phyloP scores from a whole-genome alignment of 2,113 vertebrate species.

The Pogona vitticeps region DNA sequence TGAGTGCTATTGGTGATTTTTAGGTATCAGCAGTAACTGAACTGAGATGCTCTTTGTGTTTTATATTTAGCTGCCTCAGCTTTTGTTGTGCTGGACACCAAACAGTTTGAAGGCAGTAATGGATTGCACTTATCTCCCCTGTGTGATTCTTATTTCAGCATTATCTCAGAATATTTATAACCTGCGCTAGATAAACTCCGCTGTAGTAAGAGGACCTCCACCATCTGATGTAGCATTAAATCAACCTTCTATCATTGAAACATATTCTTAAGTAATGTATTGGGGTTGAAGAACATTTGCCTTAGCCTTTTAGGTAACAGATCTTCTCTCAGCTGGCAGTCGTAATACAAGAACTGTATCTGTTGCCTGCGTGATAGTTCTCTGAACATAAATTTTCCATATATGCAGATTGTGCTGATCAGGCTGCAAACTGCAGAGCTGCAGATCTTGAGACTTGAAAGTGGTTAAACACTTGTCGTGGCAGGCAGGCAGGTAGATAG shows the following conservation, averaged over 20 bases:
- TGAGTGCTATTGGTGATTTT: neutral
- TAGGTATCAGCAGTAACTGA: neutral
- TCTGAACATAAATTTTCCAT: conserved; percentile 50
- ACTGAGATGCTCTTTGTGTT: neutral
- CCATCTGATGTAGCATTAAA: conserved; percentile 48
- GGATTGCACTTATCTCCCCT: neutral
- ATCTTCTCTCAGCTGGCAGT: conserved; percentile 3
- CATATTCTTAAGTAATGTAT: conserved; percentile 51
- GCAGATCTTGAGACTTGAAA: neutral
- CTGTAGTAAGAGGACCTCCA: conserved; percentile 3
- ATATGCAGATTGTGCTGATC: conserved; percentile 51
- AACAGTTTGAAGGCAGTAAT: conserved; percentile 16
- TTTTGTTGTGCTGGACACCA: neutral
- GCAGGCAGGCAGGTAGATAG: neutral
- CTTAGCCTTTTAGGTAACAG: conserved; percentile 31
- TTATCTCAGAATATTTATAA: conserved; percentile 20
- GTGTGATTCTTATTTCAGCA: conserved; percentile 6
- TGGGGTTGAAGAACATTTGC: conserved; percentile 28
- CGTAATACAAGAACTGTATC: conserved; percentile 45
- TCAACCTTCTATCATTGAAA: conserved; percentile 45
- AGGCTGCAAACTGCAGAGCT: conserved; percentile 13
- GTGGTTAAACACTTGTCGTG: too few species aligned
- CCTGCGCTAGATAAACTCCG: neutral
- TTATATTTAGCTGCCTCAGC: conserved; percentile 15
- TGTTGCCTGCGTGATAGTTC: conserved; percentile 45